Conservation (phyloP, 2,797 vertebrate species). For the Danio choprae region DNA sequence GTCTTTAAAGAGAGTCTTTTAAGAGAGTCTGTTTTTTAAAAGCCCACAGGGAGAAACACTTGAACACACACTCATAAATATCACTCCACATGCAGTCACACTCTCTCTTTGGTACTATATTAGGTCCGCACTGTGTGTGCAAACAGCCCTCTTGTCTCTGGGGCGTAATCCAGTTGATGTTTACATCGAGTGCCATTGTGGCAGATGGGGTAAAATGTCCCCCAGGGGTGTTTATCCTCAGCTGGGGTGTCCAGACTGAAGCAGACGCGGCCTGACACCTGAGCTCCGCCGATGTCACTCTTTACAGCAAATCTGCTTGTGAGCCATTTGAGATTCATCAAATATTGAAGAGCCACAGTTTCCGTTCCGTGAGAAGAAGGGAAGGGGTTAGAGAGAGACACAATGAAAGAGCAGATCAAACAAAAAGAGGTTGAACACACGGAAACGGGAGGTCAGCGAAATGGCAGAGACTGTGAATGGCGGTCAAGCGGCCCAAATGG, state of each 20-base stretch:
- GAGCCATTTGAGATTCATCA: constrained; percentile 81
- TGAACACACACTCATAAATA: constrained; percentile 13
- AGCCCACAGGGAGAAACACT: constrained; percentile 23
- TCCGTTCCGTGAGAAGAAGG: constrained; percentile 73
- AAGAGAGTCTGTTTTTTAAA: constrained; percentile 23
- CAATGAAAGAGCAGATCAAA: constrained; percentile 45
- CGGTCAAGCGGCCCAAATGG: constrained; percentile 65
- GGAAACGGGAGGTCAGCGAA: constrained; percentile 60
- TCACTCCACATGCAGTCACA: constrained; percentile 21
- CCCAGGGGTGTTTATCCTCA: constrained; percentile 24
- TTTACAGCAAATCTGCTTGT: constrained; percentile 80
- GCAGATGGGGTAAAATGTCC: constrained; percentile 44
- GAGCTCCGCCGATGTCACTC: constrained; percentile 71
- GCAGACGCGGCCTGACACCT: constrained; percentile 63
- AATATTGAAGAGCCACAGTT: constrained; percentile 81
- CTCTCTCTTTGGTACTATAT: constrained; percentile 56
- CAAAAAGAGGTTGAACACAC: constrained; percentile 36
- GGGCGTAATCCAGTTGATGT: constrained; percentile 49
- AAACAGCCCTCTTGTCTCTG: constrained; percentile 33
- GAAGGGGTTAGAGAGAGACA: constrained; percentile 15
- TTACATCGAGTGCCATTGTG: constrained; percentile 37
- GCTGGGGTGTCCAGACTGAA: constrained; percentile 43
- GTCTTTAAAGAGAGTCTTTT: neutral
- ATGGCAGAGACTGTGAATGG: constrained; percentile 50
- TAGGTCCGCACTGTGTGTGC: constrained; percentile 45